These are phyloP conservation scores for Drosophila prostipennis DNA, from an alignment of 2,888 invertebrate genomes.

Conservation along the genomic window DNA sequence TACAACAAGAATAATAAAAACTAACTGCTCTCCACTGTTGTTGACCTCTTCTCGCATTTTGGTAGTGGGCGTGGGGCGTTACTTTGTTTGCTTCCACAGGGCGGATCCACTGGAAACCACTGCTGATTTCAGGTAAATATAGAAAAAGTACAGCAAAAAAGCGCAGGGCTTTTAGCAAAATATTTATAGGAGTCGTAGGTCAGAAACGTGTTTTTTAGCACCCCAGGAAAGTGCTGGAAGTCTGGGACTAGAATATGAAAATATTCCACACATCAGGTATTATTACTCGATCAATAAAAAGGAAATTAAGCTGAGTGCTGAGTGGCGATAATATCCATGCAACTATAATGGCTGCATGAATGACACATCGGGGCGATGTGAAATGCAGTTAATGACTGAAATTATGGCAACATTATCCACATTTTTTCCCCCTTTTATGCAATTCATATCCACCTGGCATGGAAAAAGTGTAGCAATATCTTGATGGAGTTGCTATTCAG, in stretches of 20 bases:
- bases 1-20: background rate
- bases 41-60: constrained; percentile 62
- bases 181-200: constrained; percentile 18
- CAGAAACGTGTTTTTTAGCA: constrained; percentile 7
- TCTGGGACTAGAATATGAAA: constrained; percentile 4
- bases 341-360: constrained; percentile 5
- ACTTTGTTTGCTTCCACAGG: background rate
- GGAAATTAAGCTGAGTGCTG: constrained; percentile 11
- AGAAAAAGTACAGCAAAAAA: too few species aligned
- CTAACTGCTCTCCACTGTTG: constrained; percentile 28
- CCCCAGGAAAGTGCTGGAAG: constrained; percentile 3
- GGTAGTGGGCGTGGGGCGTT: constrained; percentile 10
- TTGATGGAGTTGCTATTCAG: background rate
- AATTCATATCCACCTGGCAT: constrained; percentile 16
- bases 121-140: constrained; percentile 25
- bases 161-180: constrained; percentile 9
- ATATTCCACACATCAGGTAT: constrained; percentile 3
- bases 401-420: constrained; percentile 19
- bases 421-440: constrained; percentile 8
- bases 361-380: constrained; percentile 19
- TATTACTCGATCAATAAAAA: constrained; percentile 21
- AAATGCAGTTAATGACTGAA: constrained; percentile 18
- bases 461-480: constrained; percentile 27
- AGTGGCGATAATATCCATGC: constrained; percentile 14
- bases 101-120: background rate